These are phyloP conservation scores for Lydus trimaculatus DNA, from an alignment of 2,888 invertebrate species.

Conservation along the genomic window DNA sequence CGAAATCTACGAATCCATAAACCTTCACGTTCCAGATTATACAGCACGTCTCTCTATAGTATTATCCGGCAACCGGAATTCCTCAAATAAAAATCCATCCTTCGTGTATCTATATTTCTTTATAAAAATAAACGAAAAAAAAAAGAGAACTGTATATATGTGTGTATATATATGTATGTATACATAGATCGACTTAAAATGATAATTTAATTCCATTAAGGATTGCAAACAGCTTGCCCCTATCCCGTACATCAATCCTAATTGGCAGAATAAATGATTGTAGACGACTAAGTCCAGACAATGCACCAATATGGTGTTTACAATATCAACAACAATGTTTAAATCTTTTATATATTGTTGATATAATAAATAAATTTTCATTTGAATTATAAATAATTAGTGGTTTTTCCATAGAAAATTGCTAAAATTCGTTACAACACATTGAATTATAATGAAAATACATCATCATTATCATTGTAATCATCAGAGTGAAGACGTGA, in stretches of 20 bases:
- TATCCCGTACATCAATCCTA: conserved; percentile 36
- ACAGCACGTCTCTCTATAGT: conserved; percentile 38
- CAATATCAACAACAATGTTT: background rate
- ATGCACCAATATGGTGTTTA: conserved; percentile 28
- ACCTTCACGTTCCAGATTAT: conserved; percentile 38
- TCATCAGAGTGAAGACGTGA: conserved; percentile 1
- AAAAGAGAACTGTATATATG: conserved; percentile 17
- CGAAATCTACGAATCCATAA: conserved; percentile 39
- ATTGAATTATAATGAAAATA: background rate
- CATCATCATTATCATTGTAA: conserved; percentile 7
- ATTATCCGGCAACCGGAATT: conserved; percentile 36
- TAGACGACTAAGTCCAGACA: conserved; percentile 23
- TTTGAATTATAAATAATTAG: too few relatives aligned
- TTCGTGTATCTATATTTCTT: conserved; percentile 39
- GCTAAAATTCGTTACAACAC: background rate
- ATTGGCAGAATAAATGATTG: conserved; percentile 39
- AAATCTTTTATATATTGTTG: background rate
- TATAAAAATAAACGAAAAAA: background rate
- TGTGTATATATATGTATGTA: background rate
- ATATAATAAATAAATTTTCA: too few relatives aligned
- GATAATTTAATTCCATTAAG: conserved; percentile 43
- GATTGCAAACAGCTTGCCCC: conserved; percentile 28
- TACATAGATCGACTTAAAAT: conserved; percentile 39
- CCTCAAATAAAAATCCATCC: conserved; percentile 26
- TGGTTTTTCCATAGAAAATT: background rate